These are phyloP conservation scores for Falco rusticolus DNA, from an alignment of 2,797 vertebrate genomes.

Conservation along the genomic window DNA sequence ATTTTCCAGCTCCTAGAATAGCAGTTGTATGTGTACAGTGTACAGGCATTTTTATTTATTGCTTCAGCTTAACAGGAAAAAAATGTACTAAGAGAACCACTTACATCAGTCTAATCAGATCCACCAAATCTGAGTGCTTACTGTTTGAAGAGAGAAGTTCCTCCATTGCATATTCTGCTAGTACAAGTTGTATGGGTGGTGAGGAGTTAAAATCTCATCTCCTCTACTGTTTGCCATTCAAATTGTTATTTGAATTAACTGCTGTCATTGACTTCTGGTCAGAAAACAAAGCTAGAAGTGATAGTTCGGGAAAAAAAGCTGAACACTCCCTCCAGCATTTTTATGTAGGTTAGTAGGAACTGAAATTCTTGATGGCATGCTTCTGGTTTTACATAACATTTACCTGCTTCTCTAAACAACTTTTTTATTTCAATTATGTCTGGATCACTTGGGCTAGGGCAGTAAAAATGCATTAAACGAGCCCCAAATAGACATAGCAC, in stretches of 20 bases:
- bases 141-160: neutral
- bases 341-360: neutral
- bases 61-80: neutral
- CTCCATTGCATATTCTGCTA: neutral
- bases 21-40: fast-evolving
- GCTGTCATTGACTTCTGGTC: neutral
- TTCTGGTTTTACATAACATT: neutral
- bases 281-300: neutral
- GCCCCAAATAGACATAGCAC: neutral
- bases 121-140: neutral
- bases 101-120: neutral
- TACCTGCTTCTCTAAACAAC: neutral
- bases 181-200: neutral
- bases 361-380: neutral
- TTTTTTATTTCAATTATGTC: neutral
- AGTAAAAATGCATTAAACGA: constrained; percentile 17
- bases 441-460: neutral
- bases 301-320: neutral
- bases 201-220: neutral
- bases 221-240: neutral
- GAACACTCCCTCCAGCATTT: neutral
- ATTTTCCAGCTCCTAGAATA: neutral
- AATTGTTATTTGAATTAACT: neutral
- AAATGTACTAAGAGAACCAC: neutral
- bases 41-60: neutral